phyloP scores from a whole-genome alignment of 2,797 vertebrate species.

The Pteropus rufus region DNA sequence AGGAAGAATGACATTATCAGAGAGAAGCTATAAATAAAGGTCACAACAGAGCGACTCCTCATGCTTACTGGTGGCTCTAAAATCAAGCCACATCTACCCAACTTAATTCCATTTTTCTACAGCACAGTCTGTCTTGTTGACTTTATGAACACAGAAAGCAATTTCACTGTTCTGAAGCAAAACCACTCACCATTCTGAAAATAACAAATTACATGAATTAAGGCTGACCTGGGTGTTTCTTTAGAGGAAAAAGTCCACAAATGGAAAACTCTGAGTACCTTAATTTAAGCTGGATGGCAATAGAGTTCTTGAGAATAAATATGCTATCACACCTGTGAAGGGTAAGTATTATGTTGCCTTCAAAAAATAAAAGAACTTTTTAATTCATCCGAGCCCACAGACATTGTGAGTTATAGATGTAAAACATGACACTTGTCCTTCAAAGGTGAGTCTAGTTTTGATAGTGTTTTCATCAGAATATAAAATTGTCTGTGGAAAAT shows the following conservation, averaged over 20 bases:
- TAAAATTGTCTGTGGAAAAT: constrained; percentile 40
- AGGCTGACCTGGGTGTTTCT: constrained; percentile 39
- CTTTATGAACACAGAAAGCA: constrained; percentile 71
- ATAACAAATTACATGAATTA: constrained; percentile 70
- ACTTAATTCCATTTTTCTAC: constrained; percentile 71
- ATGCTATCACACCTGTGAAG: constrained; percentile 39
- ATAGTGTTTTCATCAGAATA: constrained; percentile 28
- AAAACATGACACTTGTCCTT: constrained; percentile 46
- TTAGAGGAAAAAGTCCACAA: constrained; percentile 48
- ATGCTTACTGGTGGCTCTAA: constrained; percentile 64
- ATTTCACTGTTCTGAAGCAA: constrained; percentile 68
- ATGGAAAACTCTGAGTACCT: constrained; percentile 59
- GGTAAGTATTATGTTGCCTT: constrained; percentile 52
- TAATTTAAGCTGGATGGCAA: constrained; percentile 57
- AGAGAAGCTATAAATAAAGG: constrained; percentile 55
- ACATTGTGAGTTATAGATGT: not conserved
- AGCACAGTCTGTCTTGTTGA: constrained; percentile 70
- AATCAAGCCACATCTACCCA: constrained; percentile 69
- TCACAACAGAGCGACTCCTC: not conserved
- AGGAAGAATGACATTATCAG: constrained; percentile 44
- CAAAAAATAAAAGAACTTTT: constrained; percentile 56
- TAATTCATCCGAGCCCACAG: not conserved
- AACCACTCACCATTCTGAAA: constrained; percentile 65
- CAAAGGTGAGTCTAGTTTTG: constrained; percentile 22
- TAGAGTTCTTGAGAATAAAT: constrained; percentile 60